Conservation (phyloP, 2,888 invertebrate species). For the Mellilla xanthometata region DNA sequence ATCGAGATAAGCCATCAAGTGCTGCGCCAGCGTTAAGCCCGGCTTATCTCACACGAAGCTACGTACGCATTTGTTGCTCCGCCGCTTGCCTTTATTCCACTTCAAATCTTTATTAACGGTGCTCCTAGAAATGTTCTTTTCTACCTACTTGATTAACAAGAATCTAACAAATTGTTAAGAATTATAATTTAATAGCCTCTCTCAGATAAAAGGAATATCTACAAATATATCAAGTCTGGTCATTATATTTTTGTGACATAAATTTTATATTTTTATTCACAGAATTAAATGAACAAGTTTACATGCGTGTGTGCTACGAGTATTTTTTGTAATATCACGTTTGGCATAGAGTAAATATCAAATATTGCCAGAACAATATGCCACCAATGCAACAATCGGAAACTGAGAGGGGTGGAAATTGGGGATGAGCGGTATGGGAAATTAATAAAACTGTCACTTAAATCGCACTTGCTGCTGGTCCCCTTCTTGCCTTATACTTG, state of each 20-base stretch:
- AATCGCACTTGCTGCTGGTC: constrained; percentile 76
- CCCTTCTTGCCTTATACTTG: constrained; percentile 52
- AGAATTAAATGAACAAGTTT: no score
- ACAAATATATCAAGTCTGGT: no score
- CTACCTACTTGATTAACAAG: no score
- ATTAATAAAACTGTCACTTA: constrained; percentile 91
- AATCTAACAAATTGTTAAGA: no score
- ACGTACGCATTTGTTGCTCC: constrained; percentile 66
- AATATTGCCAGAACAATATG: constrained; percentile 66
- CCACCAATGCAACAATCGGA: constrained; percentile 65
- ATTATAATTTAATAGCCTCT: no score
- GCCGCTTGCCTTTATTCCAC: constrained; percentile 65
- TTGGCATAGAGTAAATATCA: constrained; percentile 37
- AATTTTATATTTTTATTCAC: no score
- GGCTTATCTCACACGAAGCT: constrained; percentile 71
- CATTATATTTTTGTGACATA: no score
- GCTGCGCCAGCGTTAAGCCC: constrained; percentile 71
- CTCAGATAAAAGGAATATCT: no score
- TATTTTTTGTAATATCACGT: no score
- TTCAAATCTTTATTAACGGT: constrained; percentile 63
- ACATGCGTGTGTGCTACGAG: no score
- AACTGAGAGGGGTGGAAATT: constrained; percentile 70
- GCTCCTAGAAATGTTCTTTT: constrained; percentile 42
- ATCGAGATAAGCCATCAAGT: constrained; percentile 78
- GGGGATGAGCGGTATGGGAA: constrained; percentile 80